phyloP scores from a whole-genome alignment of 2,113 vertebrate species.

The Syrrhaptes paradoxus region DNA sequence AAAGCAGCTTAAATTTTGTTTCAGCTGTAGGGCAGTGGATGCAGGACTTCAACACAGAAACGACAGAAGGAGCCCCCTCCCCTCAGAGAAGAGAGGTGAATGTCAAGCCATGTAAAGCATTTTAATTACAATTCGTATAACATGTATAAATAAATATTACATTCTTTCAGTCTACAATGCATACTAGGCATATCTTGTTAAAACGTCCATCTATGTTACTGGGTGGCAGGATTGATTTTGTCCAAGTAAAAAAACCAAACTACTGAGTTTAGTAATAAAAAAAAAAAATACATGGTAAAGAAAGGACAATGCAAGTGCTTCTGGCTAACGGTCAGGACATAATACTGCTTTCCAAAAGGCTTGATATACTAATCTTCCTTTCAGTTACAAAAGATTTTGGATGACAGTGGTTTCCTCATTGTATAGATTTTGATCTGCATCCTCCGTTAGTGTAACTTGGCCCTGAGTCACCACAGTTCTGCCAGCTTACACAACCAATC shows the following conservation, averaged over 20 bases:
- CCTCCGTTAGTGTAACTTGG: background rate
- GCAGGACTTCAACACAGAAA: background rate
- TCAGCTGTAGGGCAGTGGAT: background rate
- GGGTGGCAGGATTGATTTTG: constrained; percentile 41
- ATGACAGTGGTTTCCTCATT: background rate
- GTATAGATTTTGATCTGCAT: background rate
- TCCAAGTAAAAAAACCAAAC: background rate
- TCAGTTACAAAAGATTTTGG: background rate
- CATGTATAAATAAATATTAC: constrained; percentile 81
- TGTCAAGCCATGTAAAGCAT: constrained; percentile 78
- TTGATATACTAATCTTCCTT: background rate
- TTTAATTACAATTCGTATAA: constrained; percentile 83
- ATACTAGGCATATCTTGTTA: constrained; percentile 74
- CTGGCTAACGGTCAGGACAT: background rate
- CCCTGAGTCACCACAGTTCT: background rate
- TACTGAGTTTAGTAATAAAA: constrained; percentile 35
- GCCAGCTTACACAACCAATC: background rate
- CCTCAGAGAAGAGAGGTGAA: constrained; percentile 4
- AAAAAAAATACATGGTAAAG: background rate
- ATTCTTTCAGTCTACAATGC: constrained; percentile 78
- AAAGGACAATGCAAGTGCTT: background rate
- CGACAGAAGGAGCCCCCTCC: background rate
- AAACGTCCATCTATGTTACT: constrained; percentile 54
- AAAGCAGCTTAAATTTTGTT: background rate
- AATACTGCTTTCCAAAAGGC: background rate